A percentile compares a stretch with the other conserved stretches of the same genome.
Conservation (phyloP, 2,797 vertebrate species). For the Sebastes steindachneri region DNA sequence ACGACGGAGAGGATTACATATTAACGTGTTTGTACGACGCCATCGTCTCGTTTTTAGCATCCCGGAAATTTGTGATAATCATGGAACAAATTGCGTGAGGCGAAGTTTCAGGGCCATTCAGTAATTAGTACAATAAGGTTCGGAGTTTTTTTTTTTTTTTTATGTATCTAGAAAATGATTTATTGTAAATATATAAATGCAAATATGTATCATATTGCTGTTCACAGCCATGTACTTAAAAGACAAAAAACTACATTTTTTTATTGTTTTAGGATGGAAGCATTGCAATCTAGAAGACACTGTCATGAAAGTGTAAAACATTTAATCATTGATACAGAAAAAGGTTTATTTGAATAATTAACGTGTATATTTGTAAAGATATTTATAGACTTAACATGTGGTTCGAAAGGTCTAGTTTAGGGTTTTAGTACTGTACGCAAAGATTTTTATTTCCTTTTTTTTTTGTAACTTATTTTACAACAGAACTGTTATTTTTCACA, state of each 20-base stretch:
- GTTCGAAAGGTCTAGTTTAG: conserved; percentile 86
- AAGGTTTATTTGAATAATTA: conserved; percentile 90
- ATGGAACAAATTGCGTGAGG: conserved; percentile 37
- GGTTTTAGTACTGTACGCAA: conserved; percentile 89
- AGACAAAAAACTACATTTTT: conserved; percentile 73
- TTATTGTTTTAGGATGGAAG: conserved; percentile 75
- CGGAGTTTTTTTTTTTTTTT: conserved; percentile 33
- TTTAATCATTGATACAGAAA: conserved; percentile 89
- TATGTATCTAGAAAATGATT: conserved; percentile 86
- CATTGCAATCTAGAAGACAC: conserved; percentile 89
- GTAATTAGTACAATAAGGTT: conserved; percentile 52
- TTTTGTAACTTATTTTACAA: conserved; percentile 95
- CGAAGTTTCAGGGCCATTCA: conserved; percentile 67
- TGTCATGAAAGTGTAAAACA: conserved; percentile 85
- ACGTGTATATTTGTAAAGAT: conserved; percentile 99
- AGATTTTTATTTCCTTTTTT: conserved; percentile 80
- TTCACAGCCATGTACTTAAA: conserved; percentile 78
- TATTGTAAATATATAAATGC: conserved; percentile 94
- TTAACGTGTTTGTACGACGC: background rate
- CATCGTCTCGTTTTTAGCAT: conserved; percentile 6
- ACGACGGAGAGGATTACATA: background rate
- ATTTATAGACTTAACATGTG: conserved; percentile 94
- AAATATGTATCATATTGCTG: conserved; percentile 85
- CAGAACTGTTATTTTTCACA: conserved; percentile 79
- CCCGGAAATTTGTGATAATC: conserved; percentile 46